Conservation (phyloP, 2,797 vertebrate species). For the Kryptolebias ocellatus region DNA sequence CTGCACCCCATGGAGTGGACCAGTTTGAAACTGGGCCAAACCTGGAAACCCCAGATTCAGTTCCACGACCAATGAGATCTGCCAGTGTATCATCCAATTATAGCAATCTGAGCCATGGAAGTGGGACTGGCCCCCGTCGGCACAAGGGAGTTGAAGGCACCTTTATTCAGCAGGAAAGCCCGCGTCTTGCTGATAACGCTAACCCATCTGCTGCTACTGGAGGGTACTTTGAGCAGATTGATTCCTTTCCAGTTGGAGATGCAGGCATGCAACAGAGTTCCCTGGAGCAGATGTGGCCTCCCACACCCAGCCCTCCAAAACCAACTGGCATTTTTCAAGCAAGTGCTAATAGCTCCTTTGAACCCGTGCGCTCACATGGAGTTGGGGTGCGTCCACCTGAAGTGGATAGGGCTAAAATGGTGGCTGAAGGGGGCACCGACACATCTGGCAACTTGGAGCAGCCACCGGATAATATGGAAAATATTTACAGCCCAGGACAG, state of each 20-base stretch:
- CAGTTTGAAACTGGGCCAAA: conserved; percentile 85
- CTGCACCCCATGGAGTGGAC: conserved; percentile 64
- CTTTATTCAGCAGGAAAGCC: conserved; percentile 96
- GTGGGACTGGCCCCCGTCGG: conserved; percentile 76
- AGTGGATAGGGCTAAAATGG: conserved; percentile 89
- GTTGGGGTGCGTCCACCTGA: conserved; percentile 88
- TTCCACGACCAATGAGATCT: conserved; percentile 81
- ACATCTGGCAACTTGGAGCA: conserved; percentile 92
- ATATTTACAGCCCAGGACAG: conserved; percentile 81
- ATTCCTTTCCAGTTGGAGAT: conserved; percentile 87
- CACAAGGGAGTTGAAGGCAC: conserved; percentile 88
- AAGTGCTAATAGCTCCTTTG: conserved; percentile 97
- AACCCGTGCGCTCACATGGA: conserved; percentile 91
- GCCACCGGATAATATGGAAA: conserved; percentile 97
- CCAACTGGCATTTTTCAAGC: conserved; percentile 94
- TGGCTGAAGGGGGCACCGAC: conserved; percentile 83
- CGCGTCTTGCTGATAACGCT: conserved; percentile 85
- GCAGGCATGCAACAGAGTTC: conserved; percentile 44
- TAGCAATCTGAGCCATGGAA: conserved; percentile 88
- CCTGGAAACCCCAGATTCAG: conserved; percentile 86
- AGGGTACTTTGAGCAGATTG: conserved; percentile 95
- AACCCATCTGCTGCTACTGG: conserved; percentile 64
- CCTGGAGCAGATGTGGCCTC: conserved; percentile 74
- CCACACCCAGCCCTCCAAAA: conserved; percentile 94
- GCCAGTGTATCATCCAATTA: conserved; percentile 92